phyloP scores from a whole-genome alignment of 2,888 invertebrate species.

The Conops quadrifasciatus region DNA sequence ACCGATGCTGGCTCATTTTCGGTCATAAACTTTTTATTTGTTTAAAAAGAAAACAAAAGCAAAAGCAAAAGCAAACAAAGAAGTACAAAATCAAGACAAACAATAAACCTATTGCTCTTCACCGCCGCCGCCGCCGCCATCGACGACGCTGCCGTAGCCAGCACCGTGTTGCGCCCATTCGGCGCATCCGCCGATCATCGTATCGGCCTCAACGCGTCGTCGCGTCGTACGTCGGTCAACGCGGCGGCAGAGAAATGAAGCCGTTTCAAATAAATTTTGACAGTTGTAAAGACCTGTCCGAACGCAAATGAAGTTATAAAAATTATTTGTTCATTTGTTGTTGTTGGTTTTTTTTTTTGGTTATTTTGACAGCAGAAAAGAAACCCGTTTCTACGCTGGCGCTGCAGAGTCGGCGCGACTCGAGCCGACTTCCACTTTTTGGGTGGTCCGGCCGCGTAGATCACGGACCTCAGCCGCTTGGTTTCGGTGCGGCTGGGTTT shows the following conservation, averaged over 20 bases:
- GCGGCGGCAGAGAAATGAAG: conserved; percentile 52
- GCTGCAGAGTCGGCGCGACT: not conserved
- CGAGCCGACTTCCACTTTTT: conserved; percentile 21
- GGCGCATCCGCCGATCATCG: not conserved
- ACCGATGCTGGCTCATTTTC: conserved; percentile 1
- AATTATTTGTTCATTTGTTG: conserved; percentile 50
- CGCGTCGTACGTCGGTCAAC: not conserved
- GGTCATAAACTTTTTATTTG: conserved; percentile 22
- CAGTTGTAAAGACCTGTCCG: conserved; percentile 49
- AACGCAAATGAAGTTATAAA: conserved; percentile 59
- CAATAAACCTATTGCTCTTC: conserved; percentile 7
- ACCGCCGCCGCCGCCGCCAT: not conserved
- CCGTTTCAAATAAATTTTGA: conserved; percentile 59
- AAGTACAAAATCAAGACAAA: not conserved
- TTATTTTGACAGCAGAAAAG: conserved; percentile 43
- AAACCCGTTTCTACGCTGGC: conserved; percentile 50
- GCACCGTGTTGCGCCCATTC: not conserved
- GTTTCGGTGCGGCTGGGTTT: too few relatives aligned
- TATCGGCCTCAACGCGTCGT: not conserved
- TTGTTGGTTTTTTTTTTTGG: conserved; percentile 9
- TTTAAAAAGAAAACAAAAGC: conserved; percentile 4
- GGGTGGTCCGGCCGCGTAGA: conserved; percentile 45
- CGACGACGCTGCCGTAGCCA: not conserved
- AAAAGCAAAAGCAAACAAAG: not conserved
- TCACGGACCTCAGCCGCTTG: not conserved